A percentile compares a stretch with the other conserved stretches of the same genome.
Conservation (phyloP, 2,888 invertebrate species). For the Cataglyphis albicans region DNA sequence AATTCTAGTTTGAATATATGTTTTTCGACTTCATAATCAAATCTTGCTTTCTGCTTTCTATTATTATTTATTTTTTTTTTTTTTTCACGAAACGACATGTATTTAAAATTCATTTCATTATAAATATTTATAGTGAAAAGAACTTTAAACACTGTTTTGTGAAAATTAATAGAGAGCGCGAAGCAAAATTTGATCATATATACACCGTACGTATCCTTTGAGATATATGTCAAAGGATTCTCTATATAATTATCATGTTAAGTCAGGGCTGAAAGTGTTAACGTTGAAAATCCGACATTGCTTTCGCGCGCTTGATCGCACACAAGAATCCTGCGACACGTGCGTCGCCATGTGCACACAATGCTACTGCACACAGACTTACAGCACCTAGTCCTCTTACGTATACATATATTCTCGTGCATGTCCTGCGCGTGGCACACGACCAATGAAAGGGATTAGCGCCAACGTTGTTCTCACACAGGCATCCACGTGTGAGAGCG, state of each 20-base stretch:
- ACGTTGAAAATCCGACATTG: background rate
- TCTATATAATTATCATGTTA: background rate
- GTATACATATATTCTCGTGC: slow-evolving; percentile 12
- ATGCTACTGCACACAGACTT: slow-evolving; percentile 29
- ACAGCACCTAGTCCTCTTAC: slow-evolving; percentile 32
- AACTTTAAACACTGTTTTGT: background rate
- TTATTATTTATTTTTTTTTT: background rate
- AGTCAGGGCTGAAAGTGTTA: background rate
- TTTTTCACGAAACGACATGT: background rate
- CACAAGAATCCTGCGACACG: slow-evolving; percentile 8
- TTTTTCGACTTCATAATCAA: slow-evolving; percentile 5
- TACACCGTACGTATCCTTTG: background rate
- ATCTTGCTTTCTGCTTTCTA: background rate
- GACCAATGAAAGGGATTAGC: slow-evolving; percentile 53
- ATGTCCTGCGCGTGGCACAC: slow-evolving; percentile 42
- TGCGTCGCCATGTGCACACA: slow-evolving; percentile 2
- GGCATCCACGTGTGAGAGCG: slow-evolving; percentile 35
- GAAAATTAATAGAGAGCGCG: background rate
- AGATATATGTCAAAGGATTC: background rate
- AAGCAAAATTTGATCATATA: background rate
- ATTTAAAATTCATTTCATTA: background rate
- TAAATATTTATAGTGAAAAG: background rate
- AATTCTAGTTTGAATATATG: slow-evolving; percentile 1
- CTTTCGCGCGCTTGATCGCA: background rate
- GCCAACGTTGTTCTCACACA: slow-evolving; percentile 40